Percentiles rank a stretch among this genome's conserved stretches.
phyloP scores from a whole-genome alignment of 2,888 invertebrate species.

The Petrophora chlorosata region DNA sequence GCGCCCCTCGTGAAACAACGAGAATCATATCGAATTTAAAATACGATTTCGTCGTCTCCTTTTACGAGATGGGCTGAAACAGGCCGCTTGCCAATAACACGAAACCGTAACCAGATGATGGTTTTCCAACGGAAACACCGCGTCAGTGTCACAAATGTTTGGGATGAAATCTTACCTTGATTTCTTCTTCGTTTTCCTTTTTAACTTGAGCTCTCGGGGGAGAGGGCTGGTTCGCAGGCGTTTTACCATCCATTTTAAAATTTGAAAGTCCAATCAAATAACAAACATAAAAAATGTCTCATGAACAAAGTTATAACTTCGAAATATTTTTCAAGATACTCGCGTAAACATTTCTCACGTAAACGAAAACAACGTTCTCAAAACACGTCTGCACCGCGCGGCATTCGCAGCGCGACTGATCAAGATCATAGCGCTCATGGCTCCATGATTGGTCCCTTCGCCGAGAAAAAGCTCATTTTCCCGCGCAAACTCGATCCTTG shows the following conservation, averaged over 20 bases:
- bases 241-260: conserved; percentile 78
- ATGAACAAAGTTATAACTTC: conserved; percentile 26
- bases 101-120: conserved; percentile 68
- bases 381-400: conserved; percentile 45
- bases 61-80: conserved; percentile 70
- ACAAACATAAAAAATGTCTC: conserved; percentile 2
- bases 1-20: conserved; percentile 55
- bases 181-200: conserved; percentile 90
- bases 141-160: conserved; percentile 58
- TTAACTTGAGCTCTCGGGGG: conserved; percentile 81
- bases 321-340: conserved; percentile 52
- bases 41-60: conserved; percentile 74
- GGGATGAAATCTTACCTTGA: conserved; percentile 84
- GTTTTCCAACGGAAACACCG: conserved; percentile 66
- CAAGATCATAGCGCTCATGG: neutral
- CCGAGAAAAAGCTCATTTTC: conserved; percentile 60
- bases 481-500: conserved; percentile 54
- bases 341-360: conserved; percentile 70
- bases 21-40: conserved; percentile 77
- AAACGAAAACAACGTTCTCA: conserved; percentile 14
- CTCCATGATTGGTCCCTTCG: conserved; percentile 49
- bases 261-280: conserved; percentile 6
- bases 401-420: conserved; percentile 60
- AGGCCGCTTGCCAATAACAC: conserved; percentile 75
- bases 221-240: conserved; percentile 63